phyloP scores from a whole-genome alignment of 2,797 vertebrate genomes.

The Crossoptilon crossoptilon region DNA sequence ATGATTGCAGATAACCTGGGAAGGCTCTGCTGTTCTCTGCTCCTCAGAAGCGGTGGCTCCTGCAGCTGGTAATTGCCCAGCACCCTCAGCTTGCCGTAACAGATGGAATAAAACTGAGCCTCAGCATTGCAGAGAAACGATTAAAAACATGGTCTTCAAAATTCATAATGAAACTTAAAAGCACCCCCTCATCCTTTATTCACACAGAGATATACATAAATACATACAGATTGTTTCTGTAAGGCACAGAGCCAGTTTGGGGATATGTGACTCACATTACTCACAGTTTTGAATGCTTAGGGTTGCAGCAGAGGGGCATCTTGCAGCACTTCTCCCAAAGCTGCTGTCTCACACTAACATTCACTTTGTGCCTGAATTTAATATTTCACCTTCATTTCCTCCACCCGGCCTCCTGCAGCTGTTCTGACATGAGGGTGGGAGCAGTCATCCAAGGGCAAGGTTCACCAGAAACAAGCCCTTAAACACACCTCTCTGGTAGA shows the following conservation, averaged over 20 bases:
- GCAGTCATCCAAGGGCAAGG: neutral
- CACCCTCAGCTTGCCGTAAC: neutral
- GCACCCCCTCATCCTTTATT: neutral
- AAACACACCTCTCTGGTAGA: neutral
- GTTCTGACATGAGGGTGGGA: fast-evolving
- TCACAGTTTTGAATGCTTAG: neutral
- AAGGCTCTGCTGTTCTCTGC: neutral
- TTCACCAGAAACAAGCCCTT: neutral
- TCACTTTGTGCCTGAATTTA: neutral
- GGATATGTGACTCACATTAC: neutral
- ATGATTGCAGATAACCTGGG: neutral
- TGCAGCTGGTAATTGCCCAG: neutral
- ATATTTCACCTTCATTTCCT: neutral
- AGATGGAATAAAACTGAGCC: neutral
- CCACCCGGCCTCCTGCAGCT: neutral
- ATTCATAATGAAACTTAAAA: neutral
- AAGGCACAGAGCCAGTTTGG: neutral
- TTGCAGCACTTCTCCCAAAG: neutral
- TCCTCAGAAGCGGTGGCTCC: neutral
- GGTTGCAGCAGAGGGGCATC: neutral
- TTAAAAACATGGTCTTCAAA: neutral
- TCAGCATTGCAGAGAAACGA: neutral
- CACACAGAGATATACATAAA: neutral
- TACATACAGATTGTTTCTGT: neutral
- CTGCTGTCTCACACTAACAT: neutral